Base-by-base conservation (phyloP, 1,140 invertebrate genomes). In the Megalopta genalis region DNA sequence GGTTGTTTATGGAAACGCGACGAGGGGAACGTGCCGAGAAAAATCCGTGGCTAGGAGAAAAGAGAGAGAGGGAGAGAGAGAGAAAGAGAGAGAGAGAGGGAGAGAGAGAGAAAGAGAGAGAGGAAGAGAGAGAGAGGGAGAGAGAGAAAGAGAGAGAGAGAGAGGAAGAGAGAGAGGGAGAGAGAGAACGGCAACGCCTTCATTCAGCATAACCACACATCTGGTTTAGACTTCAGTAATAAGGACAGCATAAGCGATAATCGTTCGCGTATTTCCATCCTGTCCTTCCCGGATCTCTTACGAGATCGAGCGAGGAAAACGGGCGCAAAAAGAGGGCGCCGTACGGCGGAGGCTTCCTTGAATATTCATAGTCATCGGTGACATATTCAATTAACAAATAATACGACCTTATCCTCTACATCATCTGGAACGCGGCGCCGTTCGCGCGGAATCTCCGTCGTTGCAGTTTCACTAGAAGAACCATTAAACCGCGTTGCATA, bases 1-100 rank as follows among this genome's bases (percentile, higher is more conserved):
- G 23, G 46, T 80, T 65, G 60, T 68, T 76, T 80, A 83, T 83
- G 78, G 78, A 67, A 80, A 80, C 39, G 32, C 77, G 72, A 70
- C 67, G 79, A 62, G 18, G 67, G 75, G 72, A 70, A 57, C 39
- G 54, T 10, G 39, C 74, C 73, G 79, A 81, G 75, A 83, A 82
- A 80, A 74, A 77, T 77, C 59, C 0, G 0, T 0, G 5, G 4
- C 14, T 42, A 18, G 25, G n/a, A 16, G 16, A 16, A 42, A 6
- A 42, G 37, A 39, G 27, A 62, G 21, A 49, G 49, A 23, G 25
- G 42, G 37, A 23, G 49, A 42, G 32, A 54, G 27, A 37, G 21
- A 49, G 27, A 62, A 12, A 46, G 21, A 25, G 49, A 25, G 32
- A 37, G 18, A 37, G 18, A 42, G 37, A 23, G 49, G n/a, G 37